These are phyloP conservation scores for Acrossocheilus wenchowensis DNA, from an alignment of 2,797 vertebrate genomes.

Conservation along the genomic window DNA sequence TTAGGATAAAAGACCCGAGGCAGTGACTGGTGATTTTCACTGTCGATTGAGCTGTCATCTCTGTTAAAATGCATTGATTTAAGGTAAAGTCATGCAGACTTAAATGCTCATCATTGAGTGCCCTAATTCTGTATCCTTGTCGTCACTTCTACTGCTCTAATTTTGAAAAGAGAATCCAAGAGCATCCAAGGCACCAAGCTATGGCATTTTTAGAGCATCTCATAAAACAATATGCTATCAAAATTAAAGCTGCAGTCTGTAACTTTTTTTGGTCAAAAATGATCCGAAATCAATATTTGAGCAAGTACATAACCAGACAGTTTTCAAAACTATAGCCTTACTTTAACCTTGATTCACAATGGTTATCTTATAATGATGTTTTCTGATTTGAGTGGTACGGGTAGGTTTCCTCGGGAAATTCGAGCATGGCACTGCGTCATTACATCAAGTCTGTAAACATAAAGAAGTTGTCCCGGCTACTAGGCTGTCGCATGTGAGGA, in stretches of 20 bases:
- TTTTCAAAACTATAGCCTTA: no score
- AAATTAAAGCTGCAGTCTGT: neutral
- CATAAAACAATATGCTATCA: slow-evolving; percentile 3
- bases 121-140: neutral
- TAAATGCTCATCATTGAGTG: slow-evolving; percentile 18
- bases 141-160: neutral
- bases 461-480: no score
- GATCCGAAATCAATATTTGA: no score
- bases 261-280: no score
- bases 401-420: no score
- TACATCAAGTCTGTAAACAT: no score
- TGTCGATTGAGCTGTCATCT: neutral
- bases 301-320: no score
- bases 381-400: no score
- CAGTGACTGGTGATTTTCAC: neutral
- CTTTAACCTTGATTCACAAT: no score
- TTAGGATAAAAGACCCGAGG: slow-evolving; percentile 6
- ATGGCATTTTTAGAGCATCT: neutral
- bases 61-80: slow-evolving; percentile 33
- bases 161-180: slow-evolving; percentile 8
- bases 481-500: no score
- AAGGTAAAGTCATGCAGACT: neutral
- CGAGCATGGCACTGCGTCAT: no score
- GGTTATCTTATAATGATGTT: no score
- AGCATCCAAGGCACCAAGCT: neutral